These are phyloP conservation scores for Papilio dardanus DNA, from an alignment of 1,140 invertebrate species.

Conservation along the genomic window DNA sequence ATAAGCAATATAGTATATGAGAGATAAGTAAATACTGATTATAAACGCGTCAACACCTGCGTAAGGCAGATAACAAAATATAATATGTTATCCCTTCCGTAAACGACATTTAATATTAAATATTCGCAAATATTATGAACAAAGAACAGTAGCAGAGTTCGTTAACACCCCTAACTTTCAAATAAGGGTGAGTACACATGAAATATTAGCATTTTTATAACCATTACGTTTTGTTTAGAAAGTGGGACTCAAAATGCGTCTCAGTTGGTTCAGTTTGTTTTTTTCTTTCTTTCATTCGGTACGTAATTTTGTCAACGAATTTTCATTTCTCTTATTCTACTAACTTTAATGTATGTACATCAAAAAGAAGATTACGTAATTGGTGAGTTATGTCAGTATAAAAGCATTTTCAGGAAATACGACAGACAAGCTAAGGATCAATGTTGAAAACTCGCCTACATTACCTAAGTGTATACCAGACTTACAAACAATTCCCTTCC, in stretches of 20 bases:
- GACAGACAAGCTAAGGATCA: not conserved
- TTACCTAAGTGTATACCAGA: conserved; percentile 50
- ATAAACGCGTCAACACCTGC: conserved; percentile 45
- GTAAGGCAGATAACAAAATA: conserved; percentile 52
- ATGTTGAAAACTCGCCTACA: conserved; percentile 37
- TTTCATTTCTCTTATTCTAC: too few relatives aligned
- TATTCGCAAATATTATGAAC: conserved; percentile 58
- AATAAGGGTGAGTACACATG: conserved; percentile 36
- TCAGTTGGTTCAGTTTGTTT: not conserved
- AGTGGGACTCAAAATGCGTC: not conserved
- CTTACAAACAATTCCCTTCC: conserved; percentile 50
- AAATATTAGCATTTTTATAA: conserved; percentile 25
- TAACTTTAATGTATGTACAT: too few relatives aligned
- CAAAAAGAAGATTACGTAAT: too few relatives aligned
- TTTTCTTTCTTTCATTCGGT: too few relatives aligned
- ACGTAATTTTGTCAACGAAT: too few relatives aligned
- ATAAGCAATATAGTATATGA: not conserved
- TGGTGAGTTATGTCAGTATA: too few relatives aligned
- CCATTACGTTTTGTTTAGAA: not conserved
- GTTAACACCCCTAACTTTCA: conserved; percentile 7
- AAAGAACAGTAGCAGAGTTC: conserved; percentile 15
- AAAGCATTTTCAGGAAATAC: too few relatives aligned
- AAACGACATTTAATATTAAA: conserved; percentile 64
- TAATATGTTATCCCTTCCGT: conserved; percentile 42
- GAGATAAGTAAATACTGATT: conserved; percentile 25